Evolutionary conservation across 2,888 invertebrate genomes (phyloP), one percentile per base, ranked within the genome.

Genomic region (Nemoura dubitans): DNA sequence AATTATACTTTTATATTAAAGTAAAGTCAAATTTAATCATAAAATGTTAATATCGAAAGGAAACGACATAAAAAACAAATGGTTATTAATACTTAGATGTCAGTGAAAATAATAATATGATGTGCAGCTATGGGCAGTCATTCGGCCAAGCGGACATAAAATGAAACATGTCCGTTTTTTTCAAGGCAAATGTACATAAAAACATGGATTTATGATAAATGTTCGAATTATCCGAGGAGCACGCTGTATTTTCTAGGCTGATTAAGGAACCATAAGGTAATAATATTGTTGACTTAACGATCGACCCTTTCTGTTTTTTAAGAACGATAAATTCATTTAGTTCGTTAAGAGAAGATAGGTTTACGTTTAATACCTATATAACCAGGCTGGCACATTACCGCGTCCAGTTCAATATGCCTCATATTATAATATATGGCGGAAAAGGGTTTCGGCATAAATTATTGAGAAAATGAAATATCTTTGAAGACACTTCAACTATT

Each of bases 261-360:
- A 78, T 78, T 26, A 78, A 14, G 28, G 78, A 78, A 21, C 26
- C 78, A 83, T 83, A 25, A 42, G 83, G 83, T 83, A 76, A 42
- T 29, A 82, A 42, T 59, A 81, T 59, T 77, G 29, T 83, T 85
- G 83, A 85, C 80, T 59, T 76, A 86, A 85, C 86, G 78, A 78
- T 26, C 21, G 77, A 59, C 78, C 77, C 43, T 25, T 83, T 77
- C 25, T 43, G 26, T 82, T 78, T 86, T 87, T n/a, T 81, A 78
- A 27, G 10, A 43, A 85, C 85, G 59, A 87, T 87, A 87, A 87
- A 87, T 87, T 87, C 86, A 87, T 87, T 87, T 87, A 83, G 77
- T 86, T 87, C 86, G 87, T 87, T 87, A 87, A 26, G 82, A 80
- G 78, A 21, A 59, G 59, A 59, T 59, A 59, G 59, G 59, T 59